These are phyloP conservation scores for Scotopteryx bipunctaria DNA, from an alignment of 2,888 invertebrate species.

Conservation along the genomic window DNA sequence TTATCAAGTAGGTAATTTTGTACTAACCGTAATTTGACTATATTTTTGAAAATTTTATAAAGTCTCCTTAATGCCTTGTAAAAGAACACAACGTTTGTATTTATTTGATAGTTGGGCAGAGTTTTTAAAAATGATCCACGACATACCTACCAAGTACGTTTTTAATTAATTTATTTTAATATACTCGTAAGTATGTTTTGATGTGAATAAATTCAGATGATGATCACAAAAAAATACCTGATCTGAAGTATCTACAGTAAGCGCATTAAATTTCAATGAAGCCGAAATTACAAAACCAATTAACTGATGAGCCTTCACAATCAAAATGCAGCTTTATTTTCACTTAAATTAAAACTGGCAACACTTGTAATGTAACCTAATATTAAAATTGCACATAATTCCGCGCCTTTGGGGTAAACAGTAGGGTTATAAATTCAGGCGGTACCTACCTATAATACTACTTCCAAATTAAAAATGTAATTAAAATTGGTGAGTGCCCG, in stretches of 20 bases:
- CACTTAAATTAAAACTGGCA: conserved; percentile 29
- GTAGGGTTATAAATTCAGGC: conserved; percentile 30
- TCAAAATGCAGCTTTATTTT: conserved; percentile 34
- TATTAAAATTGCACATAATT: conserved; percentile 18
- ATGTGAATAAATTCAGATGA: not conserved
- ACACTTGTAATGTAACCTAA: conserved; percentile 25
- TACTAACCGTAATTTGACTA: too few relatives aligned
- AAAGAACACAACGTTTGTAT: too few relatives aligned
- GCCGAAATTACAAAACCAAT: conserved; percentile 28
- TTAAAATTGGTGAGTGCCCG: conserved; percentile 60
- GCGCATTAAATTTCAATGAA: conserved; percentile 17
- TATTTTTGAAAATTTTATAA: too few relatives aligned
- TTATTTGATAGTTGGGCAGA: too few relatives aligned
- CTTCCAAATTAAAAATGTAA: conserved; percentile 67
- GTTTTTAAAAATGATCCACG: too few relatives aligned
- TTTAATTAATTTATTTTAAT: too few relatives aligned
- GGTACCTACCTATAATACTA: too few relatives aligned
- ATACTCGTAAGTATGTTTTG: too few relatives aligned
- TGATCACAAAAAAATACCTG: not conserved
- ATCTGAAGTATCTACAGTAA: not conserved
- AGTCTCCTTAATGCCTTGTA: too few relatives aligned
- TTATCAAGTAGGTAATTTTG: too few relatives aligned
- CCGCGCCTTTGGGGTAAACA: conserved; percentile 17
- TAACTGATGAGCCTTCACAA: conserved; percentile 30
- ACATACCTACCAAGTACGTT: not conserved